Conservation (phyloP, 2,113 vertebrate species). For the Hyperopisus bebe region DNA sequence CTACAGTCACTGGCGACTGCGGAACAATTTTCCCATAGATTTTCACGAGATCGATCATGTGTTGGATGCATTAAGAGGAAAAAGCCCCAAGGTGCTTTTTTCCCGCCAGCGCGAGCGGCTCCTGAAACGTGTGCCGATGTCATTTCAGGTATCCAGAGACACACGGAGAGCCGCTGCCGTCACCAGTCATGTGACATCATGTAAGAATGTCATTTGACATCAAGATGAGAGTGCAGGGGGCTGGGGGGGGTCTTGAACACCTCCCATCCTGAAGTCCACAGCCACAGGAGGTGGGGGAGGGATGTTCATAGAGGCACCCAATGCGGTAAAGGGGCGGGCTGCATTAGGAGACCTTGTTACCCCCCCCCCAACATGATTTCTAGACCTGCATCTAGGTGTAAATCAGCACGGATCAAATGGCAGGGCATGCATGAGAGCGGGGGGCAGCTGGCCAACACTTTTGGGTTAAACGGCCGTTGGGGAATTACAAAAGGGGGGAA, state of each 20-base stretch:
- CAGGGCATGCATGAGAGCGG: no score
- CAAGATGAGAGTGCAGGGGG: neutral
- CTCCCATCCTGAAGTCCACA: neutral
- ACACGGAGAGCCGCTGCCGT: neutral
- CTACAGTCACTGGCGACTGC: neutral
- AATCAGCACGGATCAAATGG: no score
- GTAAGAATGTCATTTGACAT: neutral
- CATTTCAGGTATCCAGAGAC: neutral
- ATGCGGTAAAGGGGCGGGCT: no score
- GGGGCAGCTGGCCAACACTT: no score
- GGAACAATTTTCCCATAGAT: neutral
- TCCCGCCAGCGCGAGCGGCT: neutral
- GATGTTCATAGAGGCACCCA: neutral
- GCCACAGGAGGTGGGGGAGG: neutral
- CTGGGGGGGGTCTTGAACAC: neutral
- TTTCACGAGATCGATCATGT: neutral
- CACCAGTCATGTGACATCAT: no score
- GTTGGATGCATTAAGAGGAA: neutral
- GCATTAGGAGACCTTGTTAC: no score
- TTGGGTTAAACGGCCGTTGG: no score
- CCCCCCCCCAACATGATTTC: no score
- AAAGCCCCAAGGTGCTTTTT: neutral
- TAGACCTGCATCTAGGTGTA: no score
- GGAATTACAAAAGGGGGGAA: no score
- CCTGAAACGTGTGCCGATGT: neutral